Evolutionary conservation across 2,797 vertebrate species (phyloP), one percentile per base, ranked within the genome.

Genomic region (Mus minutoides): DNA sequence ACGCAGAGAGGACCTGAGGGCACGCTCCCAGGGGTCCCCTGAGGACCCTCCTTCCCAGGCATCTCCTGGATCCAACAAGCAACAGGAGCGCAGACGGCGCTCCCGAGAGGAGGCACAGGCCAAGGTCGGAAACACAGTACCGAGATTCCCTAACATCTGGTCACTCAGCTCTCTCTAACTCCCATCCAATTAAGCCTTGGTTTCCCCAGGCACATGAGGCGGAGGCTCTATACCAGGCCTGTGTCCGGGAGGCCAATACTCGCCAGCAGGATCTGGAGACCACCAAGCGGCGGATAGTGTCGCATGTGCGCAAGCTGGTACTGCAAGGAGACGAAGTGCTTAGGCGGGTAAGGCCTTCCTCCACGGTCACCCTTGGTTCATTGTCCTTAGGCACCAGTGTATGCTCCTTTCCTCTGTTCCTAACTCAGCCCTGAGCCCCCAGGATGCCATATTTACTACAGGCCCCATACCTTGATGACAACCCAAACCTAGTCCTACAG

Each of bases 241-340:
- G 99, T 90, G 98, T 99, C 73, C 56, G 0, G 0, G 99, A 99
- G 0, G 99, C 99, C 87, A 99, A 98, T 58, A 69, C 79, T 0
- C 99, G 99, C 54, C 99, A 99, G 43, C 99, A 99, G 0, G 99
- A 98, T 19, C 97, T 99, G 97, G 99, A 99, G 96, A 99, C 98
- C 26, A 98, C 98, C 92, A 99, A 99, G 89, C 98, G 98, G 69
- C 98, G 98, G 95, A 99, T 99, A 26, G 98, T 99, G 96, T 98
- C 99, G 11, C 99, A 99, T 73, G 98, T 98, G 37, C 99, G 99
- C 90, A 99, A 99, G 96, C 99, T 99, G 95, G 99, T 99, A 97
- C 98, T 98, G 96, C 99, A 99, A 95, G 99, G 99, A 90, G 99
- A 99, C 83, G 99, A 98, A 58, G 99, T 99, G 89, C 98, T 99